Percentiles rank a stretch among this genome's conserved stretches.
phyloP scores from a whole-genome alignment of 2,888 invertebrate genomes.

The Andrena flavipes region DNA sequence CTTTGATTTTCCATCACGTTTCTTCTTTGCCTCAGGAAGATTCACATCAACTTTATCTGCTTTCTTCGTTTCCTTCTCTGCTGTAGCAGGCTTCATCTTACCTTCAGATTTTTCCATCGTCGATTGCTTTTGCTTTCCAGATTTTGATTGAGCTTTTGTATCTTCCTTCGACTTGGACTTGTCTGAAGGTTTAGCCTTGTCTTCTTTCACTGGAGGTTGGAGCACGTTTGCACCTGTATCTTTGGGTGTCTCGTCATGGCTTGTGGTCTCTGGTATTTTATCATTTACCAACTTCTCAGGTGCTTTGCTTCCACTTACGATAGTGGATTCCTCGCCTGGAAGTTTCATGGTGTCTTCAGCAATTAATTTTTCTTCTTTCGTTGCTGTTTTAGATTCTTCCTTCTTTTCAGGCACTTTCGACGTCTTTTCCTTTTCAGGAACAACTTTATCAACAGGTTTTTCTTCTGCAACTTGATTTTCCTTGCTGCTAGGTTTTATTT shows the following conservation, averaged over 20 bases:
- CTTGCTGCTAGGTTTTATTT: too few species aligned
- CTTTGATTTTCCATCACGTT: slow-evolving; percentile 44
- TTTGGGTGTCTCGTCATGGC: background rate
- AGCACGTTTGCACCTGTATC: background rate
- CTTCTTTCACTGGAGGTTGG: slow-evolving; percentile 5
- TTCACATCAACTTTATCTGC: slow-evolving; percentile 16
- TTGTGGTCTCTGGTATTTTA: background rate
- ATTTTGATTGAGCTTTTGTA: slow-evolving; percentile 28
- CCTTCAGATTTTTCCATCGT: slow-evolving; percentile 43
- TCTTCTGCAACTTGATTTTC: background rate
- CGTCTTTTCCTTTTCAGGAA: slow-evolving; percentile 13
- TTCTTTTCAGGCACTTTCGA: slow-evolving; percentile 8
- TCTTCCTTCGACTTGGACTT: slow-evolving; percentile 31
- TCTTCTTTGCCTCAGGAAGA: slow-evolving; percentile 37
- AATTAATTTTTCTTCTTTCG: slow-evolving; percentile 1
- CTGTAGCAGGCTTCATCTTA: slow-evolving; percentile 24
- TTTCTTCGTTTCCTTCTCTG: slow-evolving; percentile 36
- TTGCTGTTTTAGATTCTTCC: slow-evolving; percentile 4
- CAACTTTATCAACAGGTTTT: background rate
- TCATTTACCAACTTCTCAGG: slow-evolving; percentile 2
- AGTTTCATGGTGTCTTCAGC: background rate
- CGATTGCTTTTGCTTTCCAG: slow-evolving; percentile 42
- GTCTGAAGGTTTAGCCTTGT: slow-evolving; percentile 20
- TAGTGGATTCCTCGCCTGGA: background rate
- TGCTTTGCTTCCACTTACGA: background rate